These are phyloP conservation scores for fruit fly (Drosophila melanogaster) DNA, from an alignment of 1,140 invertebrate genomes.

Conservation along the genomic window Release_6_plus_ISO1_MT NT_037436.4:19974501-19975000, in stretches of 20 bases:
- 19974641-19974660: neutral
- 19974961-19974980: constrained; percentile 97
- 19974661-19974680: constrained; percentile 87
- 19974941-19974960: constrained; percentile 89
- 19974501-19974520: constrained; percentile 88
- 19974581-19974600: constrained; percentile 83
- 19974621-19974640: too few relatives aligned
- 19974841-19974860: neutral
- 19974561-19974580: constrained; percentile 76
- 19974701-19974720: constrained; percentile 88
- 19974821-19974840: constrained; percentile 92
- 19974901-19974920: constrained; percentile 98
- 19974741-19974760: constrained; percentile 93
- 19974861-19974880: neutral
- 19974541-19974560: constrained; percentile 88
- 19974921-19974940: constrained; percentile 95
- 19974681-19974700: constrained; percentile 87
- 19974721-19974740: constrained; percentile 93
- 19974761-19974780: constrained; percentile 97
- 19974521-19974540: constrained; percentile 87
- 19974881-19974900: constrained; percentile 91
- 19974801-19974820: constrained; percentile 97
- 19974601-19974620: too few relatives aligned
- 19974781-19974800: constrained; percentile 96
- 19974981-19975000: constrained; percentile 98